These are phyloP conservation scores for Escarpia spicata DNA, from an alignment of 2,888 invertebrate genomes.

Conservation along the genomic window DNA sequence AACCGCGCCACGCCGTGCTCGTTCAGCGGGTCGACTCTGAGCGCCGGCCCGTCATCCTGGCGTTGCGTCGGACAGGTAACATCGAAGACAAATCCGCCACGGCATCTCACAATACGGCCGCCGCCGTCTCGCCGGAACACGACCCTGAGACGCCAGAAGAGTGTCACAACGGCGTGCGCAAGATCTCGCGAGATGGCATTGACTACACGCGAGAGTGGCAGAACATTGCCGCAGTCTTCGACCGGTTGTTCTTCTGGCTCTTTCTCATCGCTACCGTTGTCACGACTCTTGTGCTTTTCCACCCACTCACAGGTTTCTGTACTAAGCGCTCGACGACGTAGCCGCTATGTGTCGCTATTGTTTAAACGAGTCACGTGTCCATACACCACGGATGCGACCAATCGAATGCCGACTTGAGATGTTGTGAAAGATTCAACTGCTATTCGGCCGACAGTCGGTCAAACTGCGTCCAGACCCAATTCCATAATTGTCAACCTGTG, in stretches of 20 bases:
- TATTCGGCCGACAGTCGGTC: not conserved
- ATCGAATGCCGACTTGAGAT: not conserved
- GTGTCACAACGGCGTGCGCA: not conserved
- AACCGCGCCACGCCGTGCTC: not conserved
- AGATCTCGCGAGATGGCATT: not conserved
- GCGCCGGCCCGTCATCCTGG: not conserved
- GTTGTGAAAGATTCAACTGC: not conserved
- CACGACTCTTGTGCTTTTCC: constrained; percentile 46
- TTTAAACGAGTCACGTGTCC: not conserved
- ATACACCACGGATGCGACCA: not conserved
- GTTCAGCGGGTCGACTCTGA: not conserved
- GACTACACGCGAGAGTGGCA: constrained; percentile 44
- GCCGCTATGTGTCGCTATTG: not conserved
- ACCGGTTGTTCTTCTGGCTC: constrained; percentile 47
- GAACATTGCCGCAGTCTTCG: constrained; percentile 45
- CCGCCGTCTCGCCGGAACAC: not conserved
- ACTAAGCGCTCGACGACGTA: not conserved
- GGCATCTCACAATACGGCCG: not conserved
- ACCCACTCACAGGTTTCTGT: constrained; percentile 39
- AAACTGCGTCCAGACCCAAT: not conserved
- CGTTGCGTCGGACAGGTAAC: not conserved
- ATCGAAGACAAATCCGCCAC: not conserved
- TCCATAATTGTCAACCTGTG: not conserved
- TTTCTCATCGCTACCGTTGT: constrained; percentile 43
- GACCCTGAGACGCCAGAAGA: not conserved